Evolutionary conservation across 2,888 invertebrate species (phyloP).

Genomic region (Drosophila incognita): DNA sequence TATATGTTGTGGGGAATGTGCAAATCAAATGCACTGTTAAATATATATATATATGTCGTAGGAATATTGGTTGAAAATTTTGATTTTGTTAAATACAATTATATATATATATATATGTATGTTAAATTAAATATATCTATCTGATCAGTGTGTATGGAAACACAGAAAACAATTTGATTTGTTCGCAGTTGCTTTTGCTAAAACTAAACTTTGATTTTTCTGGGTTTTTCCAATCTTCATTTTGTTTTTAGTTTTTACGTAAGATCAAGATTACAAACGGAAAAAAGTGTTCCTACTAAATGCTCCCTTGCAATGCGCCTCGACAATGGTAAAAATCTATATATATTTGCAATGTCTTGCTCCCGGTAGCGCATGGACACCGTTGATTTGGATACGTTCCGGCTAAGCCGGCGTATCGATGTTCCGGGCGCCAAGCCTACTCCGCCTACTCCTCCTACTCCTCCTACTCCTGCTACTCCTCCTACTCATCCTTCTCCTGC

Average conservation of each 20-base stretch:
- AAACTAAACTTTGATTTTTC: slow-evolving; percentile 34
- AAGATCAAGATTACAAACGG: slow-evolving; percentile 69
- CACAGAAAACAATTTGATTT: slow-evolving; percentile 61
- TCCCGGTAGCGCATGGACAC: slow-evolving; percentile 27
- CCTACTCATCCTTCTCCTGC: neutral
- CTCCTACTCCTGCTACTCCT: neutral
- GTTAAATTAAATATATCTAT: slow-evolving; percentile 9
- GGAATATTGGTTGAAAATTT: slow-evolving; percentile 62
- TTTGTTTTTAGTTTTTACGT: slow-evolving; percentile 47
- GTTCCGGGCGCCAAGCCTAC: slow-evolving; percentile 15
- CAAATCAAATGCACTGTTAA: slow-evolving; percentile 58
- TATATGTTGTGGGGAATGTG: slow-evolving; percentile 62
- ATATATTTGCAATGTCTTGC: slow-evolving; percentile 47
- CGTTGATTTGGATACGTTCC: slow-evolving; percentile 26
- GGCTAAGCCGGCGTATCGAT: slow-evolving; percentile 42
- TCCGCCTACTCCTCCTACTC: no score
- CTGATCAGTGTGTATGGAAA: no score
- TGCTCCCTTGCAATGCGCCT: slow-evolving; percentile 65
- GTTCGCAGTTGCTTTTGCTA: slow-evolving; percentile 70
- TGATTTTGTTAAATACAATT: slow-evolving; percentile 28
- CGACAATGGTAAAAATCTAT: slow-evolving; percentile 44
- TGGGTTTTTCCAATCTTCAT: neutral
- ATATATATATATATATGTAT: slow-evolving; percentile 16
- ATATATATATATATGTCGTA: slow-evolving; percentile 33
- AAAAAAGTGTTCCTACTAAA: slow-evolving; percentile 57